Conservation (phyloP, 2,113 vertebrate genomes). For the Amblyopsis rosae region DNA sequence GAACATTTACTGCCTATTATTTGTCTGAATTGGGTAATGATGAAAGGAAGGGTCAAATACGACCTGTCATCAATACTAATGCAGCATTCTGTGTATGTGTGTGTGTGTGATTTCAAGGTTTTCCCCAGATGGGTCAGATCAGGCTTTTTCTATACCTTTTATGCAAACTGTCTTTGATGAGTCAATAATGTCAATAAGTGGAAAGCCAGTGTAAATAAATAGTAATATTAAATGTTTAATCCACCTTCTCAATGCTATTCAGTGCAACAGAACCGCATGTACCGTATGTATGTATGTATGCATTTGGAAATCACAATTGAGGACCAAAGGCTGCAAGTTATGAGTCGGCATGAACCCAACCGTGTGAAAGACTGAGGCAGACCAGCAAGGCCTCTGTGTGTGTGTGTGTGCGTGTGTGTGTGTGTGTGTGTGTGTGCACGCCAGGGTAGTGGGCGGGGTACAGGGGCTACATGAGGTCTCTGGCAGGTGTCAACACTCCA, state of each 20-base stretch:
- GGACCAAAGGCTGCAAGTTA: slow-evolving; percentile 47
- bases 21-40: slow-evolving; percentile 48
- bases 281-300: slow-evolving; percentile 17
- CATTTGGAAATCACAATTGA: slow-evolving; percentile 48
- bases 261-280: slow-evolving; percentile 56
- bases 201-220: slow-evolving; percentile 51
- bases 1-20: slow-evolving; percentile 41
- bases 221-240: slow-evolving; percentile 14
- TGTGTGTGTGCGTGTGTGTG: background rate
- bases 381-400: slow-evolving; percentile 31
- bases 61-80: slow-evolving; percentile 31
- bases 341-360: slow-evolving; percentile 67
- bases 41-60: slow-evolving; percentile 48
- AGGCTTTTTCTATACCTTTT: no score
- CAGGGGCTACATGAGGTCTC: slow-evolving; percentile 62
- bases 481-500: slow-evolving; percentile 71
- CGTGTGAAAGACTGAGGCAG: slow-evolving; percentile 42
- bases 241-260: slow-evolving; percentile 47
- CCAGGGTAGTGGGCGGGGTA: slow-evolving; percentile 40
- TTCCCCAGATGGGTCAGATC: no score
- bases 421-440: background rate
- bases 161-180: slow-evolving; percentile 35
- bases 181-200: slow-evolving; percentile 50
- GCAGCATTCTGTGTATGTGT: no score
- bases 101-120: no score